Evolutionary conservation across 2,797 vertebrate genomes (phyloP).

Genomic region (Schizopygopsis malacanthus): DNA sequence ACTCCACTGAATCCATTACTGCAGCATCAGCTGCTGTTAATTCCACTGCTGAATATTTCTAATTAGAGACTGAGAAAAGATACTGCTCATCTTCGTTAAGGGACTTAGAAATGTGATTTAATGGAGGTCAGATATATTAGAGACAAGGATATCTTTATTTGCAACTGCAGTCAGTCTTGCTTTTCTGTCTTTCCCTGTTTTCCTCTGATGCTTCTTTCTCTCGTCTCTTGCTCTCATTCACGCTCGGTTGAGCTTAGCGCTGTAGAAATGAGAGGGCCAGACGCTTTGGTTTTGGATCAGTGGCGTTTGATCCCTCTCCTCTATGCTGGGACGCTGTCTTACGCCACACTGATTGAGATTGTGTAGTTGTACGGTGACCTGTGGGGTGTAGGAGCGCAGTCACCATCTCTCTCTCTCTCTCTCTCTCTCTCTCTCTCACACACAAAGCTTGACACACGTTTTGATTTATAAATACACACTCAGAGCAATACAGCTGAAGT

Average conservation of each 20-base stretch:
- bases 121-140: conserved; percentile 38
- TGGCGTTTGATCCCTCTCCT: conserved; percentile 48
- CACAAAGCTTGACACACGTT: background rate
- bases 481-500: background rate
- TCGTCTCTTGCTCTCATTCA: conserved; percentile 40
- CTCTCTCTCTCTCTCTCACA: conserved; percentile 6
- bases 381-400: background rate
- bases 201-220: conserved; percentile 39
- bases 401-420: conserved; percentile 4
- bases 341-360: conserved; percentile 41
- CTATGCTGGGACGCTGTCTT: conserved; percentile 22
- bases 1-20: conserved; percentile 32
- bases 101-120: conserved; percentile 30
- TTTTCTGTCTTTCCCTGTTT: conserved; percentile 14
- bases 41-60: conserved; percentile 35
- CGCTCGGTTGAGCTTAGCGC: conserved; percentile 54
- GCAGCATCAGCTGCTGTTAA: conserved; percentile 29
- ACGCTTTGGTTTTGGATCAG: conserved; percentile 57
- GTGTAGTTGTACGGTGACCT: conserved; percentile 30
- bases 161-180: background rate
- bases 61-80: conserved; percentile 38
- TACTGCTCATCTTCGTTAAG: conserved; percentile 19
- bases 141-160: conserved; percentile 39
- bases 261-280: conserved; percentile 51
- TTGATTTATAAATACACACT: conserved; percentile 17